These are phyloP conservation scores for Drosophila bocqueti DNA, from an alignment of 1,140 invertebrate species.

Conservation along the genomic window DNA sequence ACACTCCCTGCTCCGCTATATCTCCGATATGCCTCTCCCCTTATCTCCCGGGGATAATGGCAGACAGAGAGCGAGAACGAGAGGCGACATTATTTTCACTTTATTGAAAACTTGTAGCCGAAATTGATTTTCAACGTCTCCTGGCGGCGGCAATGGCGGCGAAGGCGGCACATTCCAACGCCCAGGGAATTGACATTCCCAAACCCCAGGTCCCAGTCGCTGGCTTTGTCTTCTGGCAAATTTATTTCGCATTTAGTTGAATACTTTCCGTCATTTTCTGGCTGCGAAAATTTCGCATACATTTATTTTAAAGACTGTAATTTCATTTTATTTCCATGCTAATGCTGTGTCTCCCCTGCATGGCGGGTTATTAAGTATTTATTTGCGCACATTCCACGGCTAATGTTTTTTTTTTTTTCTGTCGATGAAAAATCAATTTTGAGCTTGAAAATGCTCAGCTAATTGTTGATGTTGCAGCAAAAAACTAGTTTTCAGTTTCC, in stretches of 20 bases:
- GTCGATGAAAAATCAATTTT: slow-evolving; percentile 64
- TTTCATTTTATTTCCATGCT: slow-evolving; percentile 79
- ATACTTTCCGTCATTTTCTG: slow-evolving; percentile 75
- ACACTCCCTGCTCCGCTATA: slow-evolving; percentile 44
- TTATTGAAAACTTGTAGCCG: slow-evolving; percentile 82
- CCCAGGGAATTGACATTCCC: slow-evolving; percentile 76
- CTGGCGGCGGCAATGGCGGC: slow-evolving; percentile 40
- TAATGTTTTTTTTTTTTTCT: slow-evolving; percentile 39
- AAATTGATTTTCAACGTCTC: slow-evolving; percentile 82
- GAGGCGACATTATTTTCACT: slow-evolving; percentile 79
- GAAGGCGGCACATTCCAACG: slow-evolving; percentile 62
- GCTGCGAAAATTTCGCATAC: slow-evolving; percentile 73
- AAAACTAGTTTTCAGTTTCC: slow-evolving; percentile 34
- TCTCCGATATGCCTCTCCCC: slow-evolving; percentile 36
- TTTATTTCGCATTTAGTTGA: slow-evolving; percentile 83
- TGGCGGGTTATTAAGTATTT: slow-evolving; percentile 68
- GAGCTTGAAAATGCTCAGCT: slow-evolving; percentile 31
- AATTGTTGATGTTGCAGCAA: slow-evolving; percentile 29
- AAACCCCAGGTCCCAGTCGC: background rate
- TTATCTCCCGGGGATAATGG: slow-evolving; percentile 73
- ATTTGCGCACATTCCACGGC: slow-evolving; percentile 65
- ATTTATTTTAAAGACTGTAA: slow-evolving; percentile 84
- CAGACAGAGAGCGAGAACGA: slow-evolving; percentile 18
- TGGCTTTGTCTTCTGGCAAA: slow-evolving; percentile 72
- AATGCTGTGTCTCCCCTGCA: slow-evolving; percentile 38